Percentiles rank a stretch among this genome's conserved stretches.
phyloP scores from a whole-genome alignment of 1,140 invertebrate genomes.

The Drosophila truncata region DNA sequence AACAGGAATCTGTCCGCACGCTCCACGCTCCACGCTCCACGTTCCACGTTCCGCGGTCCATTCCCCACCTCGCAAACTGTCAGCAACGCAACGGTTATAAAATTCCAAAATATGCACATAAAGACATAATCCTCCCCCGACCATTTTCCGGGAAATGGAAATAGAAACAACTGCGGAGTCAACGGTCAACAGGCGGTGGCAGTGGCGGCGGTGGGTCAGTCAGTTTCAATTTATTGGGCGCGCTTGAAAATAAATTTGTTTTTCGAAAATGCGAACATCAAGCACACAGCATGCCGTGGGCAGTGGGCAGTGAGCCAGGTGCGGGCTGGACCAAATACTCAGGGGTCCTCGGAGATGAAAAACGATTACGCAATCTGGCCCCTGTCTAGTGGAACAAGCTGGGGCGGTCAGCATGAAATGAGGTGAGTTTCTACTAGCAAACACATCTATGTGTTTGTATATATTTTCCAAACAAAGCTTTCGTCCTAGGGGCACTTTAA shows the following conservation, averaged over 20 bases:
- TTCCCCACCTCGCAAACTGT: conserved; percentile 11
- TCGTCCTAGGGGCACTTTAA: conserved; percentile 10
- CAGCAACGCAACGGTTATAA: conserved; percentile 53
- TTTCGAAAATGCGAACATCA: conserved; percentile 61
- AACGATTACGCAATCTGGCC: conserved; percentile 46
- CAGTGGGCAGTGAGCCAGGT: conserved; percentile 1
- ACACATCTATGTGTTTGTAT: neutral
- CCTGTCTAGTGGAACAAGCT: conserved; percentile 26
- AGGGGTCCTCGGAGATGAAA: conserved; percentile 22
- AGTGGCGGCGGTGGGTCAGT: conserved; percentile 19
- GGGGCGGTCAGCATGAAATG: conserved; percentile 36
- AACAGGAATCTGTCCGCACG: conserved; percentile 39
- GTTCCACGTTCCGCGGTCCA: neutral
- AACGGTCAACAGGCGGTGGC: conserved; percentile 40
- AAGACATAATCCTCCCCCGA: conserved; percentile 59
- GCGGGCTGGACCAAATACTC: conserved; percentile 9
- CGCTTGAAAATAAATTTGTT: conserved; percentile 67
- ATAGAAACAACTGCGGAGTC: conserved; percentile 51
- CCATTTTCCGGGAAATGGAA: conserved; percentile 46
- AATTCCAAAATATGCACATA: conserved; percentile 66
- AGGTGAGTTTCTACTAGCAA: conserved; percentile 1
- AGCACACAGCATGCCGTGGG: conserved; percentile 44
- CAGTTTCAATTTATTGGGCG: conserved; percentile 58
- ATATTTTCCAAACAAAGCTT: neutral
- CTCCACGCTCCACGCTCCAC: neutral